A percentile compares a stretch with the other conserved stretches of the same genome.
Evolutionary conservation across 2,888 invertebrate genomes (phyloP).

Genomic region (Lysandra bellargus): DNA sequence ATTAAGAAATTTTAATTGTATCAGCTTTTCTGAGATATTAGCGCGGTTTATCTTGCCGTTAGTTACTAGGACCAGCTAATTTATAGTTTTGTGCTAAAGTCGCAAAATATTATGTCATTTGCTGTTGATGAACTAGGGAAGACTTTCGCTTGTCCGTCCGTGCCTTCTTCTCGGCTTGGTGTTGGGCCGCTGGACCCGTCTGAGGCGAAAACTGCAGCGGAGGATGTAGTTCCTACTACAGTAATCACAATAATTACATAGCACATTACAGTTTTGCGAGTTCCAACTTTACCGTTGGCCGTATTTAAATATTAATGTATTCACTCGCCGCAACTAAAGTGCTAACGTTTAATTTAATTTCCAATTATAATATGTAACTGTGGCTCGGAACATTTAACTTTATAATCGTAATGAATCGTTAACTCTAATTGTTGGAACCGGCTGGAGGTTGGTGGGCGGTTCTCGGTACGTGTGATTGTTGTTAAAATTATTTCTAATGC

Average conservation of each 20-base stretch:
- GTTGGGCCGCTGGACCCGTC: too few species aligned
- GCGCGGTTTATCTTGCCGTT: too few species aligned
- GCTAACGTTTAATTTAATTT: constrained; percentile 20
- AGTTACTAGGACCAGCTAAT: too few species aligned
- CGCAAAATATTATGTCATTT: too few species aligned
- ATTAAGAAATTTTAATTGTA: too few species aligned
- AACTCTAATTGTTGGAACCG: constrained; percentile 11
- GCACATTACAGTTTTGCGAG: background rate
- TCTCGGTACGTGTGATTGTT: background rate
- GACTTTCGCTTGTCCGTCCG: too few species aligned
- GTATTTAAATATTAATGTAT: constrained; percentile 1
- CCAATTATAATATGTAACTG: constrained; percentile 25
- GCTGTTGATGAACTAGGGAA: too few species aligned
- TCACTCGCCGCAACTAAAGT: background rate
- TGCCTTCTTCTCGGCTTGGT: too few species aligned
- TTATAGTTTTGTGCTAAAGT: too few species aligned
- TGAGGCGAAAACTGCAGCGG: too few species aligned
- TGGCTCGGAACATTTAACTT: constrained; percentile 26
- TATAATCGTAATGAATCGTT: constrained; percentile 25
- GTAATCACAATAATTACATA: background rate
- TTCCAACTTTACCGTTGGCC: background rate
- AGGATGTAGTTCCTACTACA: too few species aligned
- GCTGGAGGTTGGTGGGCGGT: background rate
- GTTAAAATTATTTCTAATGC: background rate
- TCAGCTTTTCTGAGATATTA: too few species aligned